Conservation (phyloP, 2,113 vertebrate genomes). For the Ranitomeya imitator region DNA sequence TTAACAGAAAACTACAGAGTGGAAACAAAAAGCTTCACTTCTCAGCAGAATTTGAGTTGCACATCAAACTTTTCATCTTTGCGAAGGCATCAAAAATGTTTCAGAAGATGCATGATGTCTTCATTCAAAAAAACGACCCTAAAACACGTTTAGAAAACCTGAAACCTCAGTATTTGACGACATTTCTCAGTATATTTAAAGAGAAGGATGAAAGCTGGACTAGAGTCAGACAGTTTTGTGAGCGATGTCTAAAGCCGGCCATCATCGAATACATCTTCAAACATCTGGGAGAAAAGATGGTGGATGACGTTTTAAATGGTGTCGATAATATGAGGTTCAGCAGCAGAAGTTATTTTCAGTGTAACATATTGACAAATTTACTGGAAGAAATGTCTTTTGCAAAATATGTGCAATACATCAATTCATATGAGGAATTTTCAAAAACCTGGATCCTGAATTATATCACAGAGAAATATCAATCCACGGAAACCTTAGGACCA, state of each 20-base stretch:
- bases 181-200: slow-evolving; percentile 39
- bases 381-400: slow-evolving; percentile 46
- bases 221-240: slow-evolving; percentile 51
- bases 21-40: not conserved
- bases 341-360: slow-evolving; percentile 53
- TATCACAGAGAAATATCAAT: no score
- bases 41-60: slow-evolving; percentile 42
- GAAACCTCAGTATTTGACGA: slow-evolving; percentile 44
- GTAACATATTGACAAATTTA: slow-evolving; percentile 38
- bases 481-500: no score
- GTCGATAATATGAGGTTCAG: slow-evolving; percentile 20
- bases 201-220: slow-evolving; percentile 42
- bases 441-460: slow-evolving; percentile 56
- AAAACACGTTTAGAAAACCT: slow-evolving; percentile 11
- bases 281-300: slow-evolving; percentile 57
- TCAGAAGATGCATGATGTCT: slow-evolving; percentile 43
- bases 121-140: slow-evolving; percentile 38
- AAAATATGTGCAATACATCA: slow-evolving; percentile 40
- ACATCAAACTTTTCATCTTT: slow-evolving; percentile 46
- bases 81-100: not conserved
- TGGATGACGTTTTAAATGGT: slow-evolving; percentile 50
- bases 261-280: slow-evolving; percentile 9
- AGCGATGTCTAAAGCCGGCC: slow-evolving; percentile 54
- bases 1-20: not conserved
- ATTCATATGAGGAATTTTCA: slow-evolving; percentile 49